Base-by-base conservation (phyloP, 2,113 vertebrate species). In the Lasiurus cinereus region DNA sequence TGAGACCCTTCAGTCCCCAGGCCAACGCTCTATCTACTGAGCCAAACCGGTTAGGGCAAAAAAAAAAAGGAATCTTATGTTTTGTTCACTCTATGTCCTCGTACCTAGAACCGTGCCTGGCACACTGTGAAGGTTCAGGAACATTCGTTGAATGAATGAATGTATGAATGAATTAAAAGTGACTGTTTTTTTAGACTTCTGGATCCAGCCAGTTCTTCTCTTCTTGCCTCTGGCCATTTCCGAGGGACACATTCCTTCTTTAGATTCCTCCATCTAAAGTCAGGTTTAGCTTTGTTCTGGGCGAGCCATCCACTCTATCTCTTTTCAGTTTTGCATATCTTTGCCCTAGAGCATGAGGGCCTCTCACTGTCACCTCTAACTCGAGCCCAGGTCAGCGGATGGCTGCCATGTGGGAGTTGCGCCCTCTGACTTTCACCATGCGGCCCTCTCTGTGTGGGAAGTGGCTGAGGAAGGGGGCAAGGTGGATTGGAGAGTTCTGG, bases 301-400 rank as follows among this genome's bases (percentile, higher is more conserved):
- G 16, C 22, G 50, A 82, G 21, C 31, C 16, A 8, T 39, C 4
- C 13, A 31, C 31, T 67, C n/a, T 62, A 43, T 90, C 85, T 69
- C 62, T 80, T 24, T 13, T 31, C 27, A n/a, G 36, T 16, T 84
- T 79, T 90, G 82, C 90, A 24, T 78, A 83, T 48, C 90, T 94
- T 54, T 59, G 73, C 48, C n/a, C 70, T 52, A 18, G 2, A 29
- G 94, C 94, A 83, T 27, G 24, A 62, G 86, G 96, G 93, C 73
- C 52, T 50, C 27, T 67, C 73, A 29, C 27, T 50, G 69, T 72
- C 70, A 4, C 36, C 70, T 86, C 64, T 67, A 31, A 50, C 54
- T 52, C 39, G 46, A 54, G 62, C 12, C 24, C 2, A 10, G 22
- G 7, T 52, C 11, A 31, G 31, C 3, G 24, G 56, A 27, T 8